Evolutionary conservation across 2,113 vertebrate species (phyloP), one percentile per base, ranked within the genome.

Genomic region (Fregata magnificens): DNA sequence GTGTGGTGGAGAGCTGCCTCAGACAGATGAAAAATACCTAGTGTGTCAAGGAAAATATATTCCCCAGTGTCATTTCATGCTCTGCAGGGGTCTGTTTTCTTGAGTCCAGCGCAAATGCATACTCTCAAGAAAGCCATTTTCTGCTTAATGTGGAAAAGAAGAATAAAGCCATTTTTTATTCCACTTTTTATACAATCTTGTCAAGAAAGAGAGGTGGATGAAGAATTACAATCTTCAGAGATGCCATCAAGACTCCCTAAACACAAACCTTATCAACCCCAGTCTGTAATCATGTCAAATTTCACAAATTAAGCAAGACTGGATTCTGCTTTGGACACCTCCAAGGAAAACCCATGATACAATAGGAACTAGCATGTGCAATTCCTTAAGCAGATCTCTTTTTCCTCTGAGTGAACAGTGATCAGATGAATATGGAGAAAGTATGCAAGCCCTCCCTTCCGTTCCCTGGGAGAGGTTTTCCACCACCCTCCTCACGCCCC

Each of bases 61-160:
- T 97, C 93, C 86, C 90, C 50, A 38, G 86, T 90, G 93, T 97
- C 89, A 97, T 97, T 98, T 98, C 92, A 92, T 94, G 95, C 97
- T 96, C 96, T 6, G 3, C 84, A 92, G 97, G 97, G 96, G 94
- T 96, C 88, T 94, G 58, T 96, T 96, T 97, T 93, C 91, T 90
- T 50, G 80, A 97, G 94, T 88, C 94, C 90, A 90, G 86, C 77
- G 91, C 79, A 97, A 96, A 89, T 82, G 70, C 87, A 74, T 50
- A 77, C 80, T 94, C 82, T 97, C 76, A 82, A 82, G 86, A 95
- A 98, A 96, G 49, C 84, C 92, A 95, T 97, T 98, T 96, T 95
- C 95, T 95, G 70, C 82, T 97, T 96, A 93, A 97, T 93, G 82
- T 93, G 61, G 84, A 79, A 88, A 95, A 95, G 78, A 91, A 93